Base-by-base conservation (phyloP, 2,888 invertebrate genomes). In the Allolobophora icterica region DNA sequence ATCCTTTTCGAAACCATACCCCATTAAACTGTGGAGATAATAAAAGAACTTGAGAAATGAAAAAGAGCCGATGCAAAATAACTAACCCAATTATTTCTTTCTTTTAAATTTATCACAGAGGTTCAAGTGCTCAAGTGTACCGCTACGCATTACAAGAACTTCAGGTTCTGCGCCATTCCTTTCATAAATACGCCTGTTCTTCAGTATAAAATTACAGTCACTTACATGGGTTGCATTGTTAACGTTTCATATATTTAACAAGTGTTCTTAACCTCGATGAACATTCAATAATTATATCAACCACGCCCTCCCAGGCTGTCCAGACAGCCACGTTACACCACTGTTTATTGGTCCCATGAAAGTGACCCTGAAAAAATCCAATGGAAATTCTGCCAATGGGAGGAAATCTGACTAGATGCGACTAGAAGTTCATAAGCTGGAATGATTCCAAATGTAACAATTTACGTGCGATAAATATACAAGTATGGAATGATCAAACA, bases 171-270 rank as follows among this genome's bases (percentile, higher is more conserved):
- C 11, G 71, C 13, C 30, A 71, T n/a, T 71, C n/a, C 30, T n/a
- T 71, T 71, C 71, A 6, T 4, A 71, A 71, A 3, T 5, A 71
- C 8, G n/a, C 17, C n/a, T 13, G 17, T 17, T 71, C n/a, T n/a
- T 3, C 0, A 30, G 0, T n/a, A 30, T n/a, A n/a, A 71, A 71
- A 71, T 24, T 24, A 52, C 30, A n/a, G 71, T 71, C 71, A 71
- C 71, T 71, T 71, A 17, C 71, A 71, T n/a, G 1, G 11, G n/a
- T 52, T 52, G 52, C 19, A 52, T 52, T 21, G 1, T 52, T 24
- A 52, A 52, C 52, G 52, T 52, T 52, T 52, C 71, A 71, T n/a
- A n/a, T n/a, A 71, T 71, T 71, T 71, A n/a, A 71, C n/a, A 71
- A 8, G 11, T 1, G n/a, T 13, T n/a, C 71, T 30, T 71, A 71